These are phyloP conservation scores for Trachelus troglodyta DNA, from an alignment of 2,888 invertebrate species.

Conservation along the genomic window DNA sequence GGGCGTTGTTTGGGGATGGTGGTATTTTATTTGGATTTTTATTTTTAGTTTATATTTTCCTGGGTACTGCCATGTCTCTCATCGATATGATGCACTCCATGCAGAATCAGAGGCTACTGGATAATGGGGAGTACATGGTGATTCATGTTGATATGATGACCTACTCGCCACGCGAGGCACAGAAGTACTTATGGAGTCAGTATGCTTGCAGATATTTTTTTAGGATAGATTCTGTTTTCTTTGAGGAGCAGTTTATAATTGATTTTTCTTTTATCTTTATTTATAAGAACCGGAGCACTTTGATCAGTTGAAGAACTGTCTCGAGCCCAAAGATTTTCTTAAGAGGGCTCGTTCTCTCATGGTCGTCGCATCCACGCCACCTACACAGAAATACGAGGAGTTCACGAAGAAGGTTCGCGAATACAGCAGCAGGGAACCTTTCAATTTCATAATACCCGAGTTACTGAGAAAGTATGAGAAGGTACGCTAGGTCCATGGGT, in stretches of 20 bases:
- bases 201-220: conserved; percentile 34
- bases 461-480: conserved; percentile 68
- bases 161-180: conserved; percentile 80
- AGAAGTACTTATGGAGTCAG: conserved; percentile 86
- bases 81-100: conserved; percentile 93
- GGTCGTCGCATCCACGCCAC: conserved; percentile 90
- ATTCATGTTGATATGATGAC: conserved; percentile 94
- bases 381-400: conserved; percentile 76
- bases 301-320: conserved; percentile 72
- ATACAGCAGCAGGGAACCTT: conserved; percentile 84
- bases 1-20: background rate
- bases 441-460: conserved; percentile 78
- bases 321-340: conserved; percentile 73
- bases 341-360: conserved; percentile 85
- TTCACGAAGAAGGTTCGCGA: conserved; percentile 85
- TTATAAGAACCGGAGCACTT: conserved; percentile 69
- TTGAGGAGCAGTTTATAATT: background rate
- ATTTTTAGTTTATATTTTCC: conserved; percentile 91
- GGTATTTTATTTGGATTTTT: conserved; percentile 19
- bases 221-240: background rate
- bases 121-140: conserved; percentile 94
- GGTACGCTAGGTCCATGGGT: conserved; percentile 37
- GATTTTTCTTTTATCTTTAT: conserved; percentile 21
- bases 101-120: conserved; percentile 88
- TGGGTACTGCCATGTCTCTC: conserved; percentile 86